Evolutionary conservation across 2,113 vertebrate species (phyloP).

Genomic region (Oreochromis niloticus): DNA sequence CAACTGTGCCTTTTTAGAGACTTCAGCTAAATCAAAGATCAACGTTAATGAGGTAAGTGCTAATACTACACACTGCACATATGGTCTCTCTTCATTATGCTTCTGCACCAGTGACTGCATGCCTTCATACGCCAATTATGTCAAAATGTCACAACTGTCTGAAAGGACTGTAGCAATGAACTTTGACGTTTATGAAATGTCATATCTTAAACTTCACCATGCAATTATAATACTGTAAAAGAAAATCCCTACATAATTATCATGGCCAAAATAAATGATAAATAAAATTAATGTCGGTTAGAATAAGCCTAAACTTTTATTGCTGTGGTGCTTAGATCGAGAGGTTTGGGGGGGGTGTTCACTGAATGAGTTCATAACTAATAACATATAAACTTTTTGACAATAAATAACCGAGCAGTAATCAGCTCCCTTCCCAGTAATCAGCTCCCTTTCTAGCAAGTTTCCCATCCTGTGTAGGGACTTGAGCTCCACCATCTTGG

Average conservation of each 20-base stretch:
- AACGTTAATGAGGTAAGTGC: slow-evolving; percentile 93
- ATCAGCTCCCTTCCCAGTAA: neutral
- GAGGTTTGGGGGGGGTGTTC: neutral
- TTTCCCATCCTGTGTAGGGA: neutral
- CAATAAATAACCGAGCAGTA: neutral
- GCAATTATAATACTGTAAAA: neutral
- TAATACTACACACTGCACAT: neutral
- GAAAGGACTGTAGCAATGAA: neutral
- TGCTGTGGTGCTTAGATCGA: neutral
- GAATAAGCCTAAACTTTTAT: neutral
- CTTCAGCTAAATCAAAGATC: slow-evolving; percentile 99
- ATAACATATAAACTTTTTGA: neutral
- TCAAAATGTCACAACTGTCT: neutral
- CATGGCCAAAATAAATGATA: neutral
- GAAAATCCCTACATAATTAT: neutral
- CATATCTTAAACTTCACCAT: neutral
- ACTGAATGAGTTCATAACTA: neutral
- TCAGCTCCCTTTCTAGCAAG: neutral
- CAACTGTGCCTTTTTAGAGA: slow-evolving; percentile 99
- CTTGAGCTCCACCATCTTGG: neutral
- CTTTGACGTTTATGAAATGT: neutral
- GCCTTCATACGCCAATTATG: neutral
- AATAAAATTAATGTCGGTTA: neutral
- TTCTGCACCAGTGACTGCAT: neutral
- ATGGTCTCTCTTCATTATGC: neutral